These are phyloP conservation scores for Brachymystax lenok DNA, from an alignment of 2,797 vertebrate genomes.

Conservation along the genomic window DNA sequence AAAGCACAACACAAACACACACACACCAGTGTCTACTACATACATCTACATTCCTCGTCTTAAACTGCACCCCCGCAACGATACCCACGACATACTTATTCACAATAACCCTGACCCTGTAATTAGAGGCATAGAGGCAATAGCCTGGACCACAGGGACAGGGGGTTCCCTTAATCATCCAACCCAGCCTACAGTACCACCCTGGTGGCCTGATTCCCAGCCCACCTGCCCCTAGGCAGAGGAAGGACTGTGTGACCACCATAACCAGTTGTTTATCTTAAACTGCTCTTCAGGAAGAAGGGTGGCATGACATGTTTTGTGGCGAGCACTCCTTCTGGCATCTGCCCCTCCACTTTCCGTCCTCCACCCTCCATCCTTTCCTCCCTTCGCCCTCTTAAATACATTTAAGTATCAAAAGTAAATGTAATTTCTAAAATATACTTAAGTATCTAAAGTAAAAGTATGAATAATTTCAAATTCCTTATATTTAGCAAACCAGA, in stretches of 20 bases:
- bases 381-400: slow-evolving; percentile 10
- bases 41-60: background rate
- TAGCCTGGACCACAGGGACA: background rate
- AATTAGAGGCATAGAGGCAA: background rate
- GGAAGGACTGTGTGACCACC: background rate
- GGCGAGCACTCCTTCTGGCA: slow-evolving; percentile 20
- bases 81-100: background rate
- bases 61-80: background rate
- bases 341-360: slow-evolving; percentile 33
- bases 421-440: no score
- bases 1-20: background rate
- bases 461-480: no score
- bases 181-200: background rate
- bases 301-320: slow-evolving; percentile 11
- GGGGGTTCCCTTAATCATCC: background rate
- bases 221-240: background rate
- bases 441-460: no score
- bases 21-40: background rate
- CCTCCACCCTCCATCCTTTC: slow-evolving; percentile 2
- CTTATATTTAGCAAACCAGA: no score
- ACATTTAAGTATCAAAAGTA: no score
- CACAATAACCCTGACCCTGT: background rate
- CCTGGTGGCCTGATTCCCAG: background rate
- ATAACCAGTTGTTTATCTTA: slow-evolving; percentile 4
- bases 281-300: background rate